Evolutionary conservation across 2,797 vertebrate genomes (phyloP), one percentile per base, ranked within the genome.

Genomic region (Tangara arthus): DNA sequence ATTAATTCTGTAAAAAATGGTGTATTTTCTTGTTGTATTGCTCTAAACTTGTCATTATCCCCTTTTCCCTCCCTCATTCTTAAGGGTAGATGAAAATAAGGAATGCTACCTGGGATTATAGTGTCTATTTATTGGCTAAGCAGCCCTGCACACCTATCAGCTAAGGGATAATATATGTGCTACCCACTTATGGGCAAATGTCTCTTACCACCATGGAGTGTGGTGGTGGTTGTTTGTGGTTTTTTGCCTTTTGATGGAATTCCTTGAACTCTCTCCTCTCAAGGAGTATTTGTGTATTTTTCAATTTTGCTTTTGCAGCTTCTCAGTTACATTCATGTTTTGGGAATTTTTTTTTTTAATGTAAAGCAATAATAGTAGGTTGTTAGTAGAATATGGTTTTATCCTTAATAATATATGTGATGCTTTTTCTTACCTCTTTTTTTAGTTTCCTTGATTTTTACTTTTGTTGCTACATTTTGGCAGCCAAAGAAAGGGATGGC

Each of bases 401-500:
- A 63, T 82, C 24, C 56, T 96, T 93, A 95, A 93, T 95, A 94
- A 89, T 93, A 93, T 89, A 46, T 61, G 94, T 87, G 55, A 78
- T 92, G 27, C 21, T 75, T 96, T 96, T 97, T 94, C 83, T 90
- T 92, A 80, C 19, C 8, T 70, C 16, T 84, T 41, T 75, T 88
- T 85, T 83, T 66, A 70, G 42, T 53, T 92, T 93, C 16, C 39
- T 94, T 89, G 21, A 91, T 94, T 96, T 96, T 89, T 91, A 83
- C 65, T 93, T 96, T 89, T 77, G 63, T 57, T 85, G 50, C 70
- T 94, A 71, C 12, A 64, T 94, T 95, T 89, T 96, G 41, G 47
- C 56, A 93, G 61, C 8, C 18, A 56, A 89, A 87, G 80, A 83
- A 82, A 90, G 15, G 78, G 26, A 91, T 37, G 32, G 28, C 37